Conservation (phyloP, 2,113 vertebrate species). For the Antechinus stuartii region DNA sequence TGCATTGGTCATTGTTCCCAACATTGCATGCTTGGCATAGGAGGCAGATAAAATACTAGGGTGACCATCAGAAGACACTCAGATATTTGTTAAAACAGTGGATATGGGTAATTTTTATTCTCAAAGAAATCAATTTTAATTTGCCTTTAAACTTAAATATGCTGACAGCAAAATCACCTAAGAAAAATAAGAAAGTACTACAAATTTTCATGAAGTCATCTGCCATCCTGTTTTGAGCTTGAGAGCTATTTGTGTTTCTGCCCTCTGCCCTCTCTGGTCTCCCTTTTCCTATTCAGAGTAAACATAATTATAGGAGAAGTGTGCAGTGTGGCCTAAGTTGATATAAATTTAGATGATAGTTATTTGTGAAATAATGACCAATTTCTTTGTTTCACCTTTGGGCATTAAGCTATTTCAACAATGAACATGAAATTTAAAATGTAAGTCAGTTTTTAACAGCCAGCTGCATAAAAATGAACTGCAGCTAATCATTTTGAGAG, state of each 20-base stretch:
- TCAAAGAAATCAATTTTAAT: not conserved
- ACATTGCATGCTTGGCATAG: not conserved
- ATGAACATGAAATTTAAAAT: not conserved
- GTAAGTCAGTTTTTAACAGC: not conserved
- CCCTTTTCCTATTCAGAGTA: not conserved
- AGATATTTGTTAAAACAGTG: not conserved
- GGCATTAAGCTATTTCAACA: conserved; percentile 8
- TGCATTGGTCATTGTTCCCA: not conserved
- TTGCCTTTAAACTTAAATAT: not conserved
- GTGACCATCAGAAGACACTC: not conserved
- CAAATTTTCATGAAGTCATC: not conserved
- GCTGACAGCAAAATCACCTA: conserved; percentile 5
- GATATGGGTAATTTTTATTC: not conserved
- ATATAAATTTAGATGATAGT: conserved; percentile 6
- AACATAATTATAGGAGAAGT: conserved; percentile 1
- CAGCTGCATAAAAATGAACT: not conserved
- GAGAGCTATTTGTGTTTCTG: not conserved
- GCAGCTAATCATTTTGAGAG: not conserved
- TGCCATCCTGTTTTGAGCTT: not conserved
- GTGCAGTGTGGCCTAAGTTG: not conserved
- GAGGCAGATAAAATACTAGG: not conserved
- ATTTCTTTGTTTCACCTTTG: not conserved
- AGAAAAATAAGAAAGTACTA: not conserved
- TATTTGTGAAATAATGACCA: conserved; percentile 5
- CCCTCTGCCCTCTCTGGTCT: not conserved